Base-by-base conservation (phyloP, 2,113 vertebrate genomes). In the Nerophis ophidion region DNA sequence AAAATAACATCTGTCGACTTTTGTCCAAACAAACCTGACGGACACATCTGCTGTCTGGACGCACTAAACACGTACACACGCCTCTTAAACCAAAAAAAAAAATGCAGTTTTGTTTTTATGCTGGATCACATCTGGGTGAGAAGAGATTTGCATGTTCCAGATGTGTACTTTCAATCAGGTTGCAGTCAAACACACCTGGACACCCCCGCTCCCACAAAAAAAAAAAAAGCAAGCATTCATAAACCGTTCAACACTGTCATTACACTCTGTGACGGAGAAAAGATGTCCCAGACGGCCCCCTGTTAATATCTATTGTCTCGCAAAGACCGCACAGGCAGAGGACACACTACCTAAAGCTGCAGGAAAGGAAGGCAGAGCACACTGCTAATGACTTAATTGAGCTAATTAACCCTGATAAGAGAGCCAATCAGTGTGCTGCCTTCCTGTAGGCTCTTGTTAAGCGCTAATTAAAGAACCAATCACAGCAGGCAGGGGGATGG, bases 1-100 rank as follows among this genome's bases (percentile, higher is more conserved):
- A 89, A 87, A 89, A 90, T 88, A 89, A 90, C 90, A 91, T 90
- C 90, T 90, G 90, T 84, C 80, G 75, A 74, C 76, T 63, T 84
- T 80, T 72, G 79, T 68, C 82, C 76, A 81, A 80, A 87, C 75
- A 86, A 86, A 89, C 88, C 89, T 87, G 86, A 85, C 79, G 67
- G 72, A 76, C 78, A 64, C 88, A 90, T 85, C 87, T 88, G 89
- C 87, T 76, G 83, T 81, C 80, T 49, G 72, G 65, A 80, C 74
- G 53, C 48, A 51, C 10, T 61, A 0, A 65, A 57, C 14, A 40
- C 19, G 56, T 8, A 65, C 42, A 66, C 38, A 61, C 13, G 48
- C 57, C 46, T 57, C 52, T 52, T 56, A 66, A 71, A 68, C 15
- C 19, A 57, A 50, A 67, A 75, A 35, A 57, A 50, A 67, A 75